Conservation (phyloP, 2,888 invertebrate species). For the Argyresthia goedartella region DNA sequence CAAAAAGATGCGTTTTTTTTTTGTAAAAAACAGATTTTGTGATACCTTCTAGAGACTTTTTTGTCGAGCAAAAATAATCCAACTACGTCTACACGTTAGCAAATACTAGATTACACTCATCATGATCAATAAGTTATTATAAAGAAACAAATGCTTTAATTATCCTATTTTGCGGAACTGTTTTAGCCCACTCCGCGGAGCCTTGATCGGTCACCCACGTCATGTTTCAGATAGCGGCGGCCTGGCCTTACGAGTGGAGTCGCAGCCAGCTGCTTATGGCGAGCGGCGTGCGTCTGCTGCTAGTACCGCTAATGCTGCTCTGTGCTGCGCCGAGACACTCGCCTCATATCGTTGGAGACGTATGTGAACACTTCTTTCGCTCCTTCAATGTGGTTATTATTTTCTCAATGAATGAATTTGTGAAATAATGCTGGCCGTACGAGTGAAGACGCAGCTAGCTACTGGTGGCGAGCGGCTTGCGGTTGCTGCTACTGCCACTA, state of each 20-base stretch:
- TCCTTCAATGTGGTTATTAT: not conserved
- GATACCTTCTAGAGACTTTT: too few relatives aligned
- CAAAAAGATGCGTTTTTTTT: too few relatives aligned
- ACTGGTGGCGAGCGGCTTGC: slow-evolving; percentile 81
- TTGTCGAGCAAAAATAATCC: too few relatives aligned
- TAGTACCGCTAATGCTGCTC: slow-evolving; percentile 85
- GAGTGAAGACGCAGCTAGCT: slow-evolving; percentile 87
- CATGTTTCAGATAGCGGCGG: slow-evolving; percentile 76
- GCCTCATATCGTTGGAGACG: slow-evolving; percentile 77
- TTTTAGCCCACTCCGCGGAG: too few relatives aligned
- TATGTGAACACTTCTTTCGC: slow-evolving; percentile 21
- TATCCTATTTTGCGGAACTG: too few relatives aligned
- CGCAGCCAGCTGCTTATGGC: slow-evolving; percentile 81
- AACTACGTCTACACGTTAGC: too few relatives aligned
- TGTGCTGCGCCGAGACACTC: slow-evolving; percentile 84
- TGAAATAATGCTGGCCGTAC: slow-evolving; percentile 81
- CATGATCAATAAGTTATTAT: too few relatives aligned
- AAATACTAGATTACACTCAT: too few relatives aligned
- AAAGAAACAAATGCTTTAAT: too few relatives aligned
- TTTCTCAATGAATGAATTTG: too few relatives aligned
- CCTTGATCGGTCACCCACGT: too few relatives aligned
- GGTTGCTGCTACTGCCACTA: slow-evolving; percentile 77
- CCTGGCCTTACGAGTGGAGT: slow-evolving; percentile 87
- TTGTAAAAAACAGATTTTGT: too few relatives aligned
- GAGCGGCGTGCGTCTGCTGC: slow-evolving; percentile 77